These are phyloP conservation scores for Euura saliciscinereae DNA, from an alignment of 1,140 invertebrate genomes.

Conservation along the genomic window DNA sequence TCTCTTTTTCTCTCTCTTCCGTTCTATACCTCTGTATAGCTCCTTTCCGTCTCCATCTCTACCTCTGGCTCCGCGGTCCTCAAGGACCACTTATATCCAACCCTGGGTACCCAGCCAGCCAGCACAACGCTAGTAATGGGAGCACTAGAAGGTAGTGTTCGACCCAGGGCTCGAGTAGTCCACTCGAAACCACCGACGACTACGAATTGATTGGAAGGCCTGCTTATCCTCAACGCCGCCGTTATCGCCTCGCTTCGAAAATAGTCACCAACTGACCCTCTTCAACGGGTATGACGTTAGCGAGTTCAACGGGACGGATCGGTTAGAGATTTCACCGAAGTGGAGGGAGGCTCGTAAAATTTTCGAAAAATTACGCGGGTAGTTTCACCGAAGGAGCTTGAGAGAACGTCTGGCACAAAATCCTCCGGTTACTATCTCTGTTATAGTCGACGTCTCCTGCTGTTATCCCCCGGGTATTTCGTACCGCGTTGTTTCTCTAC, in stretches of 20 bases:
- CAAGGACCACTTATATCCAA: slow-evolving; percentile 50
- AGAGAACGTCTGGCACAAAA: background rate
- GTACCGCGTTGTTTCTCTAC: background rate
- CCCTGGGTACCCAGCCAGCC: background rate
- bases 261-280: background rate
- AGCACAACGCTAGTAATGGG: slow-evolving; percentile 4
- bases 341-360: no score
- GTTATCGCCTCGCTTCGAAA: background rate
- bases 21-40: slow-evolving; percentile 15
- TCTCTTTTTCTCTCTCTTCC: slow-evolving; percentile 20
- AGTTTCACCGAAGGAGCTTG: no score
- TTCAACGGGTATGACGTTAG: background rate
- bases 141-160: slow-evolving; percentile 7
- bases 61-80: slow-evolving; percentile 19
- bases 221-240: background rate
- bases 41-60: slow-evolving; percentile 19
- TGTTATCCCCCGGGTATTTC: background rate
- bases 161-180: background rate
- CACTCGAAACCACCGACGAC: background rate
- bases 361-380: no score
- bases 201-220: background rate
- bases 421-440: background rate
- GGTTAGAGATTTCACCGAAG: no score
- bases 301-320: background rate
- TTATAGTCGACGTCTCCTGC: background rate